phyloP scores from a whole-genome alignment of 1,140 invertebrate genomes.

The Acromyrmex charruanus region DNA sequence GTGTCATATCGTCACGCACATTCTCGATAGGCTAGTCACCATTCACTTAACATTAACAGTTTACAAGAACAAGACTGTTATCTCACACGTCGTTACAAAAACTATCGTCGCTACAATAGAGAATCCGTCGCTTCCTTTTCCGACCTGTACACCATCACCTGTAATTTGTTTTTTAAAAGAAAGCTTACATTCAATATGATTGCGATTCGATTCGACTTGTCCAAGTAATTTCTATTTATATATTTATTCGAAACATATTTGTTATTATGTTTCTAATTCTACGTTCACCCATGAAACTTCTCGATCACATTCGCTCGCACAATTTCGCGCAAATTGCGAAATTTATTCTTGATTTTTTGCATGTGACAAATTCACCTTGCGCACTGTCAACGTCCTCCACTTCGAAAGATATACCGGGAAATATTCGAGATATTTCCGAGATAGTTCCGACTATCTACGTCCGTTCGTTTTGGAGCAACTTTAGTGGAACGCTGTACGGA shows the following conservation, averaged over 20 bases:
- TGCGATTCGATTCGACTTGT: neutral
- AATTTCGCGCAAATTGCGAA: too few species aligned
- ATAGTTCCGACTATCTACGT: neutral
- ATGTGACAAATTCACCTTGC: neutral
- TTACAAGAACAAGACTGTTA: neutral
- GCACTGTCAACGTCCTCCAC: constrained; percentile 21
- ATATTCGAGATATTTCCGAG: neutral
- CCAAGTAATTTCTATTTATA: neutral
- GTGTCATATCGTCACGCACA: neutral
- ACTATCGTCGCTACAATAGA: neutral
- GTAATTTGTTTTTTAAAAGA: neutral
- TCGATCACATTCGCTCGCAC: neutral
- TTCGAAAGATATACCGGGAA: constrained; percentile 30
- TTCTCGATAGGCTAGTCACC: neutral
- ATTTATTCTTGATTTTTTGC: neutral
- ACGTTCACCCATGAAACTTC: neutral
- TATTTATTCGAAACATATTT: neutral
- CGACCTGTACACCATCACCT: too few species aligned
- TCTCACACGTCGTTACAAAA: neutral
- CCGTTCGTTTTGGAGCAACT: neutral
- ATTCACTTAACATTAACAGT: neutral
- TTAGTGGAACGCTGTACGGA: neutral
- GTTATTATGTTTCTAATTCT: neutral
- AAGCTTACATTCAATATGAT: neutral
- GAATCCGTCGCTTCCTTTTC: neutral